A percentile compares a stretch with the other conserved stretches of the same genome.
These are phyloP conservation scores for Brenthis hecate DNA, from an alignment of 2,888 invertebrate species.

Conservation along the genomic window DNA sequence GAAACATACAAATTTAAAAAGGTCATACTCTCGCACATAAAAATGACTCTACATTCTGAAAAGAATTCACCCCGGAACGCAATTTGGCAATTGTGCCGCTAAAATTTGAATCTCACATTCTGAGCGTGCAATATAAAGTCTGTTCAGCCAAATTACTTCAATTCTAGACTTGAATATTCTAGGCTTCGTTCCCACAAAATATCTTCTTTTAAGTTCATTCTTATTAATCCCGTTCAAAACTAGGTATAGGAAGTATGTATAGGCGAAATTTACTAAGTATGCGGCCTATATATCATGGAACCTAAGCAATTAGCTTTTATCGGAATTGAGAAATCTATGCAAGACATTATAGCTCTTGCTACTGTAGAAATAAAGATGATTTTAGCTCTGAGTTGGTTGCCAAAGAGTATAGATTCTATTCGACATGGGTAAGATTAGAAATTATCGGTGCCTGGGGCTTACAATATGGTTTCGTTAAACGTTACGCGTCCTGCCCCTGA, in stretches of 20 bases:
- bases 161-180: slow-evolving; percentile 25
- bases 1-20: slow-evolving; percentile 7
- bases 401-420: slow-evolving; percentile 10
- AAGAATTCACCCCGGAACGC: slow-evolving; percentile 22
- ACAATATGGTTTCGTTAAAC: slow-evolving; percentile 25
- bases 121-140: slow-evolving; percentile 24
- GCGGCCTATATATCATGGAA: slow-evolving; percentile 8
- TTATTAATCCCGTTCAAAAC: neutral
- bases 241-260: neutral
- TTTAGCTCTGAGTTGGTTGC: neutral
- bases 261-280: slow-evolving; percentile 3
- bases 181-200: slow-evolving; percentile 11
- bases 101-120: slow-evolving; percentile 25
- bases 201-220: neutral
- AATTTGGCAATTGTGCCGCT: slow-evolving; percentile 26
- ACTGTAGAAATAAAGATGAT: neutral
- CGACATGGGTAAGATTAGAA: slow-evolving; percentile 25
- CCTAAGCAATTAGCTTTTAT: slow-evolving; percentile 10
- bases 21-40: slow-evolving; percentile 9
- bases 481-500: slow-evolving; percentile 31
- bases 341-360: slow-evolving; percentile 6
- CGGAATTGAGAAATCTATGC: neutral
- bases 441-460: slow-evolving; percentile 35
- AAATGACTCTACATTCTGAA: slow-evolving; percentile 7
- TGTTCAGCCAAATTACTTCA: slow-evolving; percentile 23